Evolutionary conservation across 2,113 vertebrate genomes (phyloP).

Genomic region (Eulacestoma nigropectus): DNA sequence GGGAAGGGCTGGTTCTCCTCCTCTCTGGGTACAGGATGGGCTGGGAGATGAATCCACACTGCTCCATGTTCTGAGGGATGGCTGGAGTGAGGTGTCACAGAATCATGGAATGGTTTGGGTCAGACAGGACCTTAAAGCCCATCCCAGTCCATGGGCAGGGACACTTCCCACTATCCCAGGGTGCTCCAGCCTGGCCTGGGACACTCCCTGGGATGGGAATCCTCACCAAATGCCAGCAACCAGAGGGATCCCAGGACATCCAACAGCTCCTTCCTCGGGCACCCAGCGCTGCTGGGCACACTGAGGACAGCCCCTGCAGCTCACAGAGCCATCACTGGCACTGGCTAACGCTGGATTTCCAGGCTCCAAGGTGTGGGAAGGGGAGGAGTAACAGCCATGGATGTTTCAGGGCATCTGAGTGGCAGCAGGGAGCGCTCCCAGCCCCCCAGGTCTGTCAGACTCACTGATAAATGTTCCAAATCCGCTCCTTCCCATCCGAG

Average conservation of each 20-base stretch:
- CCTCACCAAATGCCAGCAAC: accelerated
- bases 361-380: not conserved
- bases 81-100: not conserved
- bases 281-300: not conserved
- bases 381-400: not conserved
- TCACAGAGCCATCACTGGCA: accelerated
- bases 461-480: not conserved
- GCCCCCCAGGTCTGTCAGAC: not conserved
- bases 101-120: not conserved
- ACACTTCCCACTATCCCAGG: not conserved
- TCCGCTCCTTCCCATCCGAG: not conserved
- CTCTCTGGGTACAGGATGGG: not conserved
- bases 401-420: not conserved
- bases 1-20: not conserved
- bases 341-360: accelerated
- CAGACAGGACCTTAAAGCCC: not conserved
- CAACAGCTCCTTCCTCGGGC: not conserved
- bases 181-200: not conserved
- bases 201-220: not conserved
- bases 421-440: not conserved
- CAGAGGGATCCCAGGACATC: accelerated
- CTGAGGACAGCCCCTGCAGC: not conserved
- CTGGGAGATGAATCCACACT: accelerated
- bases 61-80: accelerated
- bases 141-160: not conserved